Conservation (phyloP, 2,113 vertebrate species). For the Poicephalus meyeri region DNA sequence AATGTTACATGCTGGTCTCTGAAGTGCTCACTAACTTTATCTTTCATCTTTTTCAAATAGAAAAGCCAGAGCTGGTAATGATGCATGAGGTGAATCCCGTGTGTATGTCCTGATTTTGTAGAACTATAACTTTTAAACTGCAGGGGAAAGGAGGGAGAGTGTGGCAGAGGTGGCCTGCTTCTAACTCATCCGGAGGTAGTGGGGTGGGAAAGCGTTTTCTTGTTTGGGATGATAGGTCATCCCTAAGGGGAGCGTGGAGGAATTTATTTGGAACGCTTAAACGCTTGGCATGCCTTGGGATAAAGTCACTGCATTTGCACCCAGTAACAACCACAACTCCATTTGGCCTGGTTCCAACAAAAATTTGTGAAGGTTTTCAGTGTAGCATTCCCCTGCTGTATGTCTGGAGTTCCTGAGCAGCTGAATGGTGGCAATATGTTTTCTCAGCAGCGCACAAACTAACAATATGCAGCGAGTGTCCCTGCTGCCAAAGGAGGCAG, state of each 20-base stretch:
- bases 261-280: slow-evolving; percentile 34
- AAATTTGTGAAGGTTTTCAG: not conserved
- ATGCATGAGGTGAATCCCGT: not conserved
- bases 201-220: not conserved
- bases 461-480: not conserved
- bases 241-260: not conserved
- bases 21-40: not conserved
- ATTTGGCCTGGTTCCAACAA: not conserved
- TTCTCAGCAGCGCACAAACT: not conserved
- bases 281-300: not conserved
- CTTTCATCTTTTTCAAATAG: not conserved
- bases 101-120: not conserved
- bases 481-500: not conserved
- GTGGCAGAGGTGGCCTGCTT: not conserved
- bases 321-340: not conserved
- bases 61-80: not conserved
- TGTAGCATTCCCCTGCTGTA: not conserved
- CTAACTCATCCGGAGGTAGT: not conserved
- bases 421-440: not conserved
- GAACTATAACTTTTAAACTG: not conserved
- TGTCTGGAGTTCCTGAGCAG: not conserved
- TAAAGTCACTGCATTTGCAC: not conserved
- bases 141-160: not conserved
- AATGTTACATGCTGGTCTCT: not conserved
- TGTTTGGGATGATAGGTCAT: slow-evolving; percentile 23